Evolutionary conservation across 2,797 vertebrate species (phyloP).

Genomic region (Sebastes hubbsi): DNA sequence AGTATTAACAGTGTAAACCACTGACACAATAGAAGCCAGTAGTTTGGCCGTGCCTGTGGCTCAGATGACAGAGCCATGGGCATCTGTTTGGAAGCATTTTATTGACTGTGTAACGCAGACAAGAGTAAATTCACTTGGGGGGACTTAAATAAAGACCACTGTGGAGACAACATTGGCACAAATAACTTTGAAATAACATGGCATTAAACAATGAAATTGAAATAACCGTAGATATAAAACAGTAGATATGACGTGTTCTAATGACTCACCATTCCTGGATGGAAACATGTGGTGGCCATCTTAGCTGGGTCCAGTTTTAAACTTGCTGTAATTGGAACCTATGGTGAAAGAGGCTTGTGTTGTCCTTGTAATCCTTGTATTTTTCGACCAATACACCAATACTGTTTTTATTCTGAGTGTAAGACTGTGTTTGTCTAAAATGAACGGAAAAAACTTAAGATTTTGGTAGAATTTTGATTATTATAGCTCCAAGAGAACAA

Average conservation of each 20-base stretch:
- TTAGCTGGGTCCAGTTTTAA: background rate
- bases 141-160: background rate
- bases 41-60: background rate
- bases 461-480: background rate
- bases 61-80: background rate
- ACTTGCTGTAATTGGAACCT: too few relatives aligned
- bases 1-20: constrained; percentile 25
- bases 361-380: too few relatives aligned
- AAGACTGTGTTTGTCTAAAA: too few relatives aligned
- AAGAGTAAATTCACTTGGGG: background rate
- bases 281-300: background rate
- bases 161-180: background rate
- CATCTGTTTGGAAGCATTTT: constrained; percentile 19
- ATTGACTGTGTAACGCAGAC: constrained; percentile 8
- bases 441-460: too few relatives aligned
- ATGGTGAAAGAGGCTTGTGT: too few relatives aligned
- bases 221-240: too few relatives aligned
- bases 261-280: background rate
- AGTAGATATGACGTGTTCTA: background rate
- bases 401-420: too few relatives aligned
- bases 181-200: background rate
- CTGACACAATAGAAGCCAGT: background rate
- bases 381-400: too few relatives aligned
- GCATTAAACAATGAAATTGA: background rate
- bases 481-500: background rate